Base-by-base conservation (phyloP, 2,888 invertebrate species). In the Ectemnius continuus region DNA sequence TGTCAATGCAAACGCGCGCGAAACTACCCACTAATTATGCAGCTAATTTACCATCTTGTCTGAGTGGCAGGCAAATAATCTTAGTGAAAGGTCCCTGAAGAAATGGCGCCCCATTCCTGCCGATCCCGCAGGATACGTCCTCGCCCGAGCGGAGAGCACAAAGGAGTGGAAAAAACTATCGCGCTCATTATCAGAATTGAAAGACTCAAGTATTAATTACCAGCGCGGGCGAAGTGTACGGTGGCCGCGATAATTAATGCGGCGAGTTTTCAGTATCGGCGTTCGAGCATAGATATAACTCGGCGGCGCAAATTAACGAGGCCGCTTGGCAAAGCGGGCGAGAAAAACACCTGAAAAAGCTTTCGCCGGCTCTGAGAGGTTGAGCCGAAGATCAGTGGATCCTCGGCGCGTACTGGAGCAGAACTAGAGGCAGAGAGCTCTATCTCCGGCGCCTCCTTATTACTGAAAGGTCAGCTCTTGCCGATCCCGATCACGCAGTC, bases 231-330 rank as follows among this genome's bases (percentile, higher is more conserved):
- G 67, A 68, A 70, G 57, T 57, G 63, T 73, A 61, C 58, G 61
- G 23, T 56, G 68, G 11, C 36, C 18, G 59, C 36, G 69, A 78
- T 80, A 82, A 82, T 82, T 78, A 76, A 74, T 79, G 77, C 20
- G 74, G 57, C 69, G 70, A 61, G 26, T 14, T 58, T 72, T 18
- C 28, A 28, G 36, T 11, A 36, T 36, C 36, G 36, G 18, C 16
- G 45, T 28, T 61, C 45, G n/a, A 59, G 28, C 28, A 61, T 1
- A 11, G n/a, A 61, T 1, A 11, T 6, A 36, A 36, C 36, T 36
- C 36, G 36, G 8, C 36, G 36, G 57, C 67, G 70, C 71, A 61
- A 66, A 75, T 75, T 76, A 75, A 76, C 76, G 76, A 76, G 75
- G 36, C 36, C 8, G 36, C 36, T 36, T 36, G 36, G 8, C 36